phyloP scores from a whole-genome alignment of 2,888 invertebrate genomes.

The Cecidostiba fungosa region DNA sequence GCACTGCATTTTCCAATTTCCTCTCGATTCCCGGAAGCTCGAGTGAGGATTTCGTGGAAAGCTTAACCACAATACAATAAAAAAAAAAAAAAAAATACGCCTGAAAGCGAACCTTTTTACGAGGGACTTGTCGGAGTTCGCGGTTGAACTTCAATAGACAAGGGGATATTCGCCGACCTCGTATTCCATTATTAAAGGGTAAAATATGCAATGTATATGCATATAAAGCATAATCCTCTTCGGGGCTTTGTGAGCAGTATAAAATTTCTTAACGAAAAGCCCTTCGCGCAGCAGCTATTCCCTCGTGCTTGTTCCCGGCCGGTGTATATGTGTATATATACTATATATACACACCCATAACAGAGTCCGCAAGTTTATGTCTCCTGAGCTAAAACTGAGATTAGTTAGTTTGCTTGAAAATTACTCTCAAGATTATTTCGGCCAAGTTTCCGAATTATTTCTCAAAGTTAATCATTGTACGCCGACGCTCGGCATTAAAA shows the following conservation, averaged over 20 bases:
- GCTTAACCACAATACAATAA: too few relatives aligned
- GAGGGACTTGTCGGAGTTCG: background rate
- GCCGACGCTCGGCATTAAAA: conserved; percentile 16
- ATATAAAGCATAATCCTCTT: conserved; percentile 32
- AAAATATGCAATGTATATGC: conserved; percentile 17
- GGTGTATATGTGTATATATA: background rate
- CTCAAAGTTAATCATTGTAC: conserved; percentile 55
- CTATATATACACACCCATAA: background rate
- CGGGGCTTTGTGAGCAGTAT: background rate
- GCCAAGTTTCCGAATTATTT: conserved; percentile 54
- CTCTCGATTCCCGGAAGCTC: too few relatives aligned
- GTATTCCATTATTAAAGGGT: conserved; percentile 19
- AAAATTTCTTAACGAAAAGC: conserved; percentile 43
- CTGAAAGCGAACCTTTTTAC: background rate
- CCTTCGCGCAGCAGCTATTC: conserved; percentile 3
- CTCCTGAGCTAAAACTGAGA: conserved; percentile 47
- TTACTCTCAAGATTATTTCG: conserved; percentile 53
- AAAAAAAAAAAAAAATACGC: background rate
- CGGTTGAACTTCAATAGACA: background rate
- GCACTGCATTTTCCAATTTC: background rate
- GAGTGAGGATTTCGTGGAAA: too few relatives aligned
- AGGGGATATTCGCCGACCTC: background rate
- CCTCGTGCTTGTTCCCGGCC: conserved; percentile 15
- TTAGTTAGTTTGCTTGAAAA: conserved; percentile 60
- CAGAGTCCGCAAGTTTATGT: conserved; percentile 26